Conservation (phyloP, 2,888 invertebrate genomes). For the Chrysolina americana region DNA sequence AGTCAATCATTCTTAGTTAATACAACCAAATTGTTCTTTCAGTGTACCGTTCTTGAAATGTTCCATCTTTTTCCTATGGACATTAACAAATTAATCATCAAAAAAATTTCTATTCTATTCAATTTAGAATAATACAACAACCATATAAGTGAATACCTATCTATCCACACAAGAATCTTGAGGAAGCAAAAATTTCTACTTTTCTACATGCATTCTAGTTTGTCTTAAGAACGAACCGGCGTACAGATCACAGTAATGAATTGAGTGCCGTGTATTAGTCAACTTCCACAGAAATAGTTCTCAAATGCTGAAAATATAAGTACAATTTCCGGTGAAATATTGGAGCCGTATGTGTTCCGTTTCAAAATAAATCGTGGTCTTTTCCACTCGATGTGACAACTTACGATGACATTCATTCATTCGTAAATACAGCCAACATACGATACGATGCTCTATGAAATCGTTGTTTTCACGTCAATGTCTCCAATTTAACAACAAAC, state of each 20-base stretch:
- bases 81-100: too few species aligned
- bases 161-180: too few species aligned
- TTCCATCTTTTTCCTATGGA: too few species aligned
- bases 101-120: too few species aligned
- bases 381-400: constrained; percentile 19
- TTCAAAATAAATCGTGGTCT: constrained; percentile 45
- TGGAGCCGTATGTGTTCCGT: constrained; percentile 44
- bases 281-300: constrained; percentile 18
- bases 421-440: constrained; percentile 4
- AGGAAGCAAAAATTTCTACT: too few species aligned
- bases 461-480: background rate
- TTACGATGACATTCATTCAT: constrained; percentile 16
- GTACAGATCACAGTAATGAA: constrained; percentile 8
- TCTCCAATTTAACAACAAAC: constrained; percentile 2
- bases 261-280: constrained; percentile 3
- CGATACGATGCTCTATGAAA: constrained; percentile 6
- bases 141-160: too few species aligned
- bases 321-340: constrained; percentile 47
- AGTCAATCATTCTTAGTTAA: too few species aligned
- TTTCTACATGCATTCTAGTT: too few species aligned
- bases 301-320: constrained; percentile 38
- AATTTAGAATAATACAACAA: too few species aligned
- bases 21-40: too few species aligned
- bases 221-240: background rate
- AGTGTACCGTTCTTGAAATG: too few species aligned